A percentile compares a stretch with the other conserved stretches of the same genome.
Conservation (phyloP, 2,888 invertebrate species). For the Gandaritis pyraliata region DNA sequence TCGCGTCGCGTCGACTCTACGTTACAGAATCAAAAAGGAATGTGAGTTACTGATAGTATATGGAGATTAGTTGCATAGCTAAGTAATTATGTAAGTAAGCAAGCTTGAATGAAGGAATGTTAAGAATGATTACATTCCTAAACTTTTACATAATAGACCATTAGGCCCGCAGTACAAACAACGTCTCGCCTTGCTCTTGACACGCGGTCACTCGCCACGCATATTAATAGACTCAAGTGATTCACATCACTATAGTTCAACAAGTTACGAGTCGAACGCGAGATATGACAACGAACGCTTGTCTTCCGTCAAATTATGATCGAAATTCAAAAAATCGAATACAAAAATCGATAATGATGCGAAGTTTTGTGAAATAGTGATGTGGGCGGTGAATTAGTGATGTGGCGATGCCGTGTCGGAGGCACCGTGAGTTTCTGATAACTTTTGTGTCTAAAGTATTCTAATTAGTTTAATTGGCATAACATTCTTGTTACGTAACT, state of each 20-base stretch:
- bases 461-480: slow-evolving; percentile 21
- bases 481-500: slow-evolving; percentile 10
- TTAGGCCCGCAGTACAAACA: slow-evolving; percentile 56
- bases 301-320: slow-evolving; percentile 54
- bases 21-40: background rate
- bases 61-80: background rate
- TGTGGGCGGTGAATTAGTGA: slow-evolving; percentile 50
- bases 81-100: slow-evolving; percentile 15
- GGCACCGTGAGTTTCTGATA: slow-evolving; percentile 42
- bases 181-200: slow-evolving; percentile 78
- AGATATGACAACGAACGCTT: slow-evolving; percentile 62
- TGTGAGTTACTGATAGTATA: background rate
- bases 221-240: slow-evolving; percentile 81
- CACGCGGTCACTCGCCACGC: slow-evolving; percentile 80
- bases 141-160: slow-evolving; percentile 56
- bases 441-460: slow-evolving; percentile 30
- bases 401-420: slow-evolving; percentile 52
- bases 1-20: no score
- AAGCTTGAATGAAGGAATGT: slow-evolving; percentile 30
- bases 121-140: slow-evolving; percentile 32
- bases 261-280: slow-evolving; percentile 69
- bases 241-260: slow-evolving; percentile 74
- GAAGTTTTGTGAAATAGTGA: slow-evolving; percentile 35
- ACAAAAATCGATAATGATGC: slow-evolving; percentile 48
- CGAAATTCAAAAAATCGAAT: slow-evolving; percentile 41